Percentiles rank a stretch among this genome's conserved stretches.
These are phyloP conservation scores for Drosophila antonietae DNA, from an alignment of 2,888 invertebrate species.

Conservation along the genomic window DNA sequence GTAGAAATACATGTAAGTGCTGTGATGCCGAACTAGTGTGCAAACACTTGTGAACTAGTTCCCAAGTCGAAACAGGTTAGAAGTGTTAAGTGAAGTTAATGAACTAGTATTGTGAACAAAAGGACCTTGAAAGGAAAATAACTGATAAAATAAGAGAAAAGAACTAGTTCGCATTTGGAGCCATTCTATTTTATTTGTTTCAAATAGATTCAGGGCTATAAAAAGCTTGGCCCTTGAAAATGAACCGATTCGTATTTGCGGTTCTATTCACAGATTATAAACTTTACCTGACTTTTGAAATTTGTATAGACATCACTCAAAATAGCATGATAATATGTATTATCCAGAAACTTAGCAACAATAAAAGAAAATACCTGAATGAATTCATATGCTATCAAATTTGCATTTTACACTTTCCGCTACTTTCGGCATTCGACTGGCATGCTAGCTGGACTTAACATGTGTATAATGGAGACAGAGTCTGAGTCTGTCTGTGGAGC, in stretches of 20 bases:
- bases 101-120: neutral
- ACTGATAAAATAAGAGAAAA: neutral
- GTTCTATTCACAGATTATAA: neutral
- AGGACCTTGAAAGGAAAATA: neutral
- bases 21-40: neutral
- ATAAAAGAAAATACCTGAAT: neutral
- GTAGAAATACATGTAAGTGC: neutral
- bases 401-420: constrained; percentile 21
- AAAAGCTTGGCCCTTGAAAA: no score
- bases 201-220: no score
- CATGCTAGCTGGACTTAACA: constrained; percentile 10
- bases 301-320: neutral
- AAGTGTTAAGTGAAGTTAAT: neutral
- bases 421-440: constrained; percentile 14
- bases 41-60: no score
- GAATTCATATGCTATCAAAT: neutral
- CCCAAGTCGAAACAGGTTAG: neutral
- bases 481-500: constrained; percentile 16
- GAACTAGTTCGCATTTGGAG: neutral
- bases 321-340: no score
- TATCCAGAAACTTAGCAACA: neutral
- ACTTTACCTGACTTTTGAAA: neutral
- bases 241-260: no score
- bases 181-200: no score
- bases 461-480: constrained; percentile 41